Evolutionary conservation across 1,140 invertebrate species (phyloP), one percentile per base, ranked within the genome.

Genomic region (Tachypleus tridentatus): DNA sequence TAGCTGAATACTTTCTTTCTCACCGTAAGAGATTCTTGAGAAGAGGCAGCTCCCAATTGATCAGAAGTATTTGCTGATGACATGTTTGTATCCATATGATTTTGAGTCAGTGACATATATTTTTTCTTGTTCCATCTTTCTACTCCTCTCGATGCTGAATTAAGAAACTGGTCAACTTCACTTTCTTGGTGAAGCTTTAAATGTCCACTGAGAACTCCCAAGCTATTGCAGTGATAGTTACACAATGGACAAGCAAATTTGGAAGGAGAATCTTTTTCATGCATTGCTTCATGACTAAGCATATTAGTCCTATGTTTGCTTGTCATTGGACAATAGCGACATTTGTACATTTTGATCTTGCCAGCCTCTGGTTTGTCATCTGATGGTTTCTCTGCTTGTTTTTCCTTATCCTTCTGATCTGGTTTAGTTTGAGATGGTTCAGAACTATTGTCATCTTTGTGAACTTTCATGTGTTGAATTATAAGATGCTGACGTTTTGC

Each of bases 281-380:
- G 90, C 84, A 92, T 89, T 74, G 85, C 85, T 75, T 93, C 88
- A 76, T 93, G 90, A 67, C 89, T 87, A n/a, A 84, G 82, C 51
- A 93, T 86, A 74, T 89, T 89, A 51, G 85, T 84, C 5, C 71
- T 66, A 47, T 75, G 69, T 48, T 77, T 87, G 73, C 90, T 90
- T 3, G 89, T 85, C 74, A 90, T 89, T 0, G 91, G 89, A 75
- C 91, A 93, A 72, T 83, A 86, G 51, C 86, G 80, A 73, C 89
- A 93, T 73, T 90, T 89, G 70, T 87, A 86, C 83, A 93, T 88
- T 76, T 91, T 91, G 7, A 83, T 82, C n/a, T 54, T 54, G 29
- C 29, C 29, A 29, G 0, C 29, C 29, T 29, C 29, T 29, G 29
- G 29, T 29, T 29, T 29, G 29, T 29, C 2, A 29, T 29, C 29